Evolutionary conservation across 2,888 invertebrate species (phyloP), one percentile per base, ranked within the genome.

Genomic region (Synergus laeviventris): DNA sequence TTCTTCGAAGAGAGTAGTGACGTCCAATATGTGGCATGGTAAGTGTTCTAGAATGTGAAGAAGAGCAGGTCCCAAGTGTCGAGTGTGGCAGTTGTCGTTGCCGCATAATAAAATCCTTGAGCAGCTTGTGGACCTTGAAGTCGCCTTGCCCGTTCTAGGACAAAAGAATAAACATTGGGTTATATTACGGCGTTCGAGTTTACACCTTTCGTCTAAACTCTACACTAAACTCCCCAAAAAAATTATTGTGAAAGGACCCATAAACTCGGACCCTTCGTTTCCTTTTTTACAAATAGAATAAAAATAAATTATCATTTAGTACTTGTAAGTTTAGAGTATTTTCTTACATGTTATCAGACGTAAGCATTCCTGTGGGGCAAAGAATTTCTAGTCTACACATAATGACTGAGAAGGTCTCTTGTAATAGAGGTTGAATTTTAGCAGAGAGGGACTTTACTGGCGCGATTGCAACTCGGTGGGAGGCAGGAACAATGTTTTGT

Each of bases 11-110:
- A 95, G 87, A 0, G 94, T 92, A 4, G 94, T 92, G 76, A 95
- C 92, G 86, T 95, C 95, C 75, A 96, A 91, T 54, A 94, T 93
- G 86, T 94, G 94, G 54, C 95, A 94, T 31, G 95, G 93, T 83
- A 95, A 93, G 84, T 94, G 94, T 88, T 97, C 97, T 86, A 97
- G 92, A 61, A 92, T 92, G 82, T 96, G 94, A 9, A 97, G 92
- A 76, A 97, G 87, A 0, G 97, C 97, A 1, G 97, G 96, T 38
- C 95, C 95, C 39, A 97, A 88, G 87, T 94, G 93, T 8, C 92
- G 92, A 61, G 93, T 93, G 81, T 94, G 93, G 21, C 94, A 94
- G 81, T 92, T 92, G 75, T 93, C 92, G 9, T 83, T 83, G 7
- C 93, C 93, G 74, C 88, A 90, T 39, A 93, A 80, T 81, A 93